Evolutionary conservation across 2,797 vertebrate species (phyloP), one percentile per base, ranked within the genome.

Genomic region (Melanotaenia nigrans): DNA sequence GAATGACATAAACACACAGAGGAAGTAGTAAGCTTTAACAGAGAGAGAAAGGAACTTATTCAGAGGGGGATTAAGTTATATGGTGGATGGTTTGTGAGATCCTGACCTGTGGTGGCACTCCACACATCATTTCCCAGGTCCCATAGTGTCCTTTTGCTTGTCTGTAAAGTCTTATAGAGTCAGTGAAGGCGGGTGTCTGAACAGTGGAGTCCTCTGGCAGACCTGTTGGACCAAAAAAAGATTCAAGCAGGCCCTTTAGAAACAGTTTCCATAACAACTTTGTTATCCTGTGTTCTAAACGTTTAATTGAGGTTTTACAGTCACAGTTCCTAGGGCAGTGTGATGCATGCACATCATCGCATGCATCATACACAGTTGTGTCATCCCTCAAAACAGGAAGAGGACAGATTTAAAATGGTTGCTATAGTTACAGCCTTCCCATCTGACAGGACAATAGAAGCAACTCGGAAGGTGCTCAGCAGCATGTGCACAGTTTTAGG

Each of bases 61-160:
- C 71, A 87, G 63, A 77, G 56, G 51, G 49, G 84, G 63, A 71
- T 68, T 68, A 58, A 75, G 83, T 71, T 28, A 16, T 51, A 35
- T 61, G 82, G 53, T 71, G 73, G 60, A 78, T 69, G 65, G 56
- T 55, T 54, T 57, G 22, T 25, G 62, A 71, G 56, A n/a, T 53
- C 38, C 73, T 81, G 70, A 90, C 98, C 97, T 97, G 97, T 55
- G 92, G 92, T 67, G 97, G 95, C 0, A 90, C 92, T 32, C 98
- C 98, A 0, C 97, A 98, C 78, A 99, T 96, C 97, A 99, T 95
- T 62, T 99, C 98, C 97, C 97, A 99, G 71, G 97, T 99, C 71
- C 97, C 97, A 0, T 96, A 98, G 83, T 97, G 94, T 68, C 96
- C 96, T 79, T 94, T 94, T 0, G 91, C 85, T 90, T 99, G 97